These are phyloP conservation scores for Collichthys lucidus DNA, from an alignment of 2,113 vertebrate species.

Conservation along the genomic window DNA sequence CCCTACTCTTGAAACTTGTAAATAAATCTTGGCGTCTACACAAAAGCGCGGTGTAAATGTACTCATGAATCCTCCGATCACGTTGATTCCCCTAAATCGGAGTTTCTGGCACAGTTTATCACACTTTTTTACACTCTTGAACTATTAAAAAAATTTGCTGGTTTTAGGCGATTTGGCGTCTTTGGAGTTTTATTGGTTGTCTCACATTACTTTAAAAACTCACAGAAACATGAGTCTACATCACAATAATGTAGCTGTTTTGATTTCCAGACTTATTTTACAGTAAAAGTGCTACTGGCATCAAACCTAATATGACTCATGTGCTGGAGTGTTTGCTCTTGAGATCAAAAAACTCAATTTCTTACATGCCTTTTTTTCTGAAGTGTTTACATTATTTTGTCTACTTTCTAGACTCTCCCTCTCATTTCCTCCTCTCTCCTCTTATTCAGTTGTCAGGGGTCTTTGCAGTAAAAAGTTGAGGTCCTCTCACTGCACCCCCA, in stretches of 20 bases:
- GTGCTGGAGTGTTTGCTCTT: neutral
- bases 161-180: constrained; percentile 3
- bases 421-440: neutral
- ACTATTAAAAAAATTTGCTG: neutral
- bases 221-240: constrained; percentile 3
- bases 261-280: constrained; percentile 17
- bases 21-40: no score
- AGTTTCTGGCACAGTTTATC: neutral
- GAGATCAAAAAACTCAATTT: neutral
- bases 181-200: neutral
- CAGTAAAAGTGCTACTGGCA: constrained; percentile 8
- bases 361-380: neutral
- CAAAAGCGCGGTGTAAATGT: neutral
- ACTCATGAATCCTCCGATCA: neutral
- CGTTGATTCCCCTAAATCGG: neutral
- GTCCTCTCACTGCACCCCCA: constrained; percentile 5
- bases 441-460: neutral
- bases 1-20: no score
- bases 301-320: neutral
- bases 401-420: neutral
- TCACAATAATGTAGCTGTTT: neutral
- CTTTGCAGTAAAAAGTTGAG: constrained; percentile 25
- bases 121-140: neutral
- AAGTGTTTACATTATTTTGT: constrained; percentile 27
- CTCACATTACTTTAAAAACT: neutral